Evolutionary conservation across 2,888 invertebrate genomes (phyloP).

Genomic region (Apodemia mormo): DNA sequence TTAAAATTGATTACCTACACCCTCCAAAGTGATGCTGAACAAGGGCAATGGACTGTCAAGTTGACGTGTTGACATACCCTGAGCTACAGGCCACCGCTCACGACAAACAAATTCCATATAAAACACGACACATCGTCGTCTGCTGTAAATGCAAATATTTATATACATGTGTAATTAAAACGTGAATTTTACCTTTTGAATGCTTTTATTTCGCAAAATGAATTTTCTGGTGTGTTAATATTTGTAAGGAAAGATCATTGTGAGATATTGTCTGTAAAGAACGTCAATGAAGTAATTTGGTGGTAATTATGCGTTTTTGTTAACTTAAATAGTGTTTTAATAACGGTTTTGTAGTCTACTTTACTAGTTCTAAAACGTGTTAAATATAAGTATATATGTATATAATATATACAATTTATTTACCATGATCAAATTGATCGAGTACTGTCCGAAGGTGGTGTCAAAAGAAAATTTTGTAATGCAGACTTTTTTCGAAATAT

Average conservation of each 20-base stretch:
- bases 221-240: background rate
- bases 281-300: background rate
- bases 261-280: background rate
- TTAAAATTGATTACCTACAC: conserved; percentile 19
- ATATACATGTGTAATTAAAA: background rate
- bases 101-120: conserved; percentile 70
- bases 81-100: conserved; percentile 44
- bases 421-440: no score
- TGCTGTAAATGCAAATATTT: conserved; percentile 68
- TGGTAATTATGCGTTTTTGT: background rate
- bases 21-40: conserved; percentile 27
- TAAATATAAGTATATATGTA: no score
- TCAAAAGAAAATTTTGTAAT: no score
- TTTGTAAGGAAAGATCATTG: background rate
- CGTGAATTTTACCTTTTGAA: background rate
- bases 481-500: no score
- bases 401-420: no score
- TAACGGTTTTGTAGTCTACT: no score
- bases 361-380: no score
- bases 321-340: background rate
- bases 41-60: conserved; percentile 46
- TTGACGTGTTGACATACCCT: conserved; percentile 57
- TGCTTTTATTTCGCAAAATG: background rate
- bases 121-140: conserved; percentile 65
- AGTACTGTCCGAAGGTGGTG: no score